Conservation (phyloP, 2,113 vertebrate species). For the Tachysurus vachellii region DNA sequence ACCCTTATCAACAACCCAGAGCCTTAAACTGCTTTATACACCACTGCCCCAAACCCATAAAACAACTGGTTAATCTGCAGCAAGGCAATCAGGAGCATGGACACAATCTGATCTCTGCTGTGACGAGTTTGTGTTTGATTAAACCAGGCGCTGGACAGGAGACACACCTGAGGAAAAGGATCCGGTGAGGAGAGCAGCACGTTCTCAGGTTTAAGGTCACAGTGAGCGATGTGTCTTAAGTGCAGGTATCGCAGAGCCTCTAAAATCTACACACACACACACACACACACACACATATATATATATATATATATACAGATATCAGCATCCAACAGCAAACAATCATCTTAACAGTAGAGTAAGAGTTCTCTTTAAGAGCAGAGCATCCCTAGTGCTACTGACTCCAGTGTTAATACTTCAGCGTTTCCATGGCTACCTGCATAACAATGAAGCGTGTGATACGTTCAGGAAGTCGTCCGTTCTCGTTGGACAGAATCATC, state of each 20-base stretch:
- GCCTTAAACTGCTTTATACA: no score
- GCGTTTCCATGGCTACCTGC: conserved; percentile 61
- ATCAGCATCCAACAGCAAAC: neutral
- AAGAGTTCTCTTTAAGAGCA: neutral
- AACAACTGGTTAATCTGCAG: no score
- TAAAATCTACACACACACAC: conserved; percentile 63
- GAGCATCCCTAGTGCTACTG: neutral
- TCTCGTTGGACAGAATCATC: conserved; percentile 76
- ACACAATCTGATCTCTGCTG: neutral
- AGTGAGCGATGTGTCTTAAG: conserved; percentile 74
- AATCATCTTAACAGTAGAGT: neutral
- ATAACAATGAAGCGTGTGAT: conserved; percentile 73
- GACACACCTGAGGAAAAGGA: conserved; percentile 70
- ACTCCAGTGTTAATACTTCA: neutral
- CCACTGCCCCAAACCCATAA: no score
- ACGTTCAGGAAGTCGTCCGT: conserved; percentile 74
- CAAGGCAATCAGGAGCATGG: neutral
- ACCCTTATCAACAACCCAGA: no score
- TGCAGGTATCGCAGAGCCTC: conserved; percentile 76
- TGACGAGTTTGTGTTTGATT: neutral
- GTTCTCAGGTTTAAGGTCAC: conserved; percentile 78
- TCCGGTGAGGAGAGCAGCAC: conserved; percentile 72
- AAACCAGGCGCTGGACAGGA: neutral
- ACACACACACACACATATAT: no score
- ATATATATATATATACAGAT: no score